phyloP scores from a whole-genome alignment of 1,140 invertebrate genomes.

The Formica exsecta region DNA sequence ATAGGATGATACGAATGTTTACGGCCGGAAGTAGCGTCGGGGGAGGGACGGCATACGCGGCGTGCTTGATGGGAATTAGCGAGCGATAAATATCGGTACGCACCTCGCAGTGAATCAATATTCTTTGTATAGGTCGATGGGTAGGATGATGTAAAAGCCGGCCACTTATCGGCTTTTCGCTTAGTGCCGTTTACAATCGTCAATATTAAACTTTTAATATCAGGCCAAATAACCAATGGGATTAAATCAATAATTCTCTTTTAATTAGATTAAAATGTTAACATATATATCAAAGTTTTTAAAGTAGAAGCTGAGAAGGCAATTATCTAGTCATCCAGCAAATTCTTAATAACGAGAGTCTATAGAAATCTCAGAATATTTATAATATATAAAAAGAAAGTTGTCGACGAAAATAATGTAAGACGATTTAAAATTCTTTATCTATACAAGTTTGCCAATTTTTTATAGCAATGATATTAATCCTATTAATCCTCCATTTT shows the following conservation, averaged over 20 bases:
- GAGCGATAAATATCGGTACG: conserved; percentile 33
- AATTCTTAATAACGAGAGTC: too few species aligned
- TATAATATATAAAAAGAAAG: background rate
- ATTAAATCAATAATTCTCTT: conserved; percentile 24
- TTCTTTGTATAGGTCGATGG: background rate
- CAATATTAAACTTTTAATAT: conserved; percentile 26
- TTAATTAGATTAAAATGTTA: conserved; percentile 13
- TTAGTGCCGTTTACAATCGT: conserved; percentile 18
- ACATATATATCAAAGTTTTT: background rate
- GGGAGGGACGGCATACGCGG: background rate
- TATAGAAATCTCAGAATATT: too few species aligned
- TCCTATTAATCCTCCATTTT: background rate
- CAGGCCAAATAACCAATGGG: background rate
- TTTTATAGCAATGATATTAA: background rate
- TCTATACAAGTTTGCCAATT: background rate
- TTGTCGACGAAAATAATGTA: background rate
- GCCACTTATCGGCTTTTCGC: conserved; percentile 33
- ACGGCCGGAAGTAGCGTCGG: conserved; percentile 5
- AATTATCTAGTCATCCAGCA: background rate
- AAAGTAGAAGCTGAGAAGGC: background rate
- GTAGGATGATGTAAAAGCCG: background rate
- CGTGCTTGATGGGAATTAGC: conserved; percentile 30
- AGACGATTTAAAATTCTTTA: background rate
- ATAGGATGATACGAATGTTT: background rate
- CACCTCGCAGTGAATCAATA: background rate